Conservation (phyloP, 1,140 invertebrate species). For the Drosophila kurseongensis region DNA sequence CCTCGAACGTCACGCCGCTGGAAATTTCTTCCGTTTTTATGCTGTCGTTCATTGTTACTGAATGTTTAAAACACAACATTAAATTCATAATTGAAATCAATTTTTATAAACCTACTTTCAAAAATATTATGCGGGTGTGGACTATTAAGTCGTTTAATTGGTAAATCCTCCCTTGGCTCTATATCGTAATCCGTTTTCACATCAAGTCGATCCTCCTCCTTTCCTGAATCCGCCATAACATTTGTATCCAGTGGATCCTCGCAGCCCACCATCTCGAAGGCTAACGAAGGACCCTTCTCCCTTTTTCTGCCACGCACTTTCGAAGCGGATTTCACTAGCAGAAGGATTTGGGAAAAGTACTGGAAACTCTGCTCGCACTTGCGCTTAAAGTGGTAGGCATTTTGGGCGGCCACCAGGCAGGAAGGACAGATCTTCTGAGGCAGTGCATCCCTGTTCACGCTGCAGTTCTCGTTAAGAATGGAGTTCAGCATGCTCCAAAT, state of each 20-base stretch:
- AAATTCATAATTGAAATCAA: too few relatives aligned
- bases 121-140: background rate
- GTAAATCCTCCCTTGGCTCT: background rate
- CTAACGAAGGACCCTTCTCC: background rate
- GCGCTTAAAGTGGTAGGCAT: conserved; percentile 36
- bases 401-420: conserved; percentile 39
- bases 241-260: conserved; percentile 14
- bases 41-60: background rate
- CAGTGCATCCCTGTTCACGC: conserved; percentile 26
- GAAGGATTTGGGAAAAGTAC: conserved; percentile 28
- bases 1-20: background rate
- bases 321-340: background rate
- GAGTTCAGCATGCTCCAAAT: conserved; percentile 37
- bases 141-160: background rate
- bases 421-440: conserved; percentile 39
- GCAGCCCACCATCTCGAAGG: conserved; percentile 28
- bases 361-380: conserved; percentile 38
- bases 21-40: background rate
- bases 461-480: conserved; percentile 19
- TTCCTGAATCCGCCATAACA: background rate
- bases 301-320: background rate
- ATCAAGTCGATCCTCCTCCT: background rate
- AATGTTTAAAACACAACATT: background rate
- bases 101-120: background rate
- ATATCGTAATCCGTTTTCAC: conserved; percentile 8